Evolutionary conservation across 2,797 vertebrate species (phyloP).

Genomic region (Aldrovandia affinis): DNA sequence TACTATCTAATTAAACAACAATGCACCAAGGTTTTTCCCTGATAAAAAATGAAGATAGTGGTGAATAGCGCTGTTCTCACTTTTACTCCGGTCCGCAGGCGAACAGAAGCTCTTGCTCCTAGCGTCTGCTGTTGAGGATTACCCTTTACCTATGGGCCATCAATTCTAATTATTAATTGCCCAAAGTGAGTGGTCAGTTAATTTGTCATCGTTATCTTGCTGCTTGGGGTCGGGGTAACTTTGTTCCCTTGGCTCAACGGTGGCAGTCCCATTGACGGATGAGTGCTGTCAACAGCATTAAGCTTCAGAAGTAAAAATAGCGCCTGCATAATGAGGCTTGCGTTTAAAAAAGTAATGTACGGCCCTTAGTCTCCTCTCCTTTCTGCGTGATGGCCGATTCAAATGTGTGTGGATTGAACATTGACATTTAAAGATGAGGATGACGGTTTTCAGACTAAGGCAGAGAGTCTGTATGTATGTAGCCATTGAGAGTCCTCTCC

Average conservation of each 20-base stretch:
- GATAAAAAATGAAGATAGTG: background rate
- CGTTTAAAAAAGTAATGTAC: background rate
- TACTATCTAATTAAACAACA: background rate
- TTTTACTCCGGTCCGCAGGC: background rate
- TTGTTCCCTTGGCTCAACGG: background rate
- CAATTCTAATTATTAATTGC: background rate
- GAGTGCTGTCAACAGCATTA: conserved; percentile 6
- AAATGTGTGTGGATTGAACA: background rate
- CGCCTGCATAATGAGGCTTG: background rate
- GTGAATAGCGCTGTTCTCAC: background rate
- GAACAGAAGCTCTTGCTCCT: background rate
- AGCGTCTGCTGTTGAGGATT: background rate
- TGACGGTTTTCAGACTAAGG: background rate
- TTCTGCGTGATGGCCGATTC: too few species aligned
- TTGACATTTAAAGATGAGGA: background rate
- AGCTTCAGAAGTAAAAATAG: conserved; percentile 7
- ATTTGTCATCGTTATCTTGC: conserved; percentile 8
- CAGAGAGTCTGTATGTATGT: too few species aligned
- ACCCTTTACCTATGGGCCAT: background rate
- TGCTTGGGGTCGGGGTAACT: background rate
- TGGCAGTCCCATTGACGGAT: background rate
- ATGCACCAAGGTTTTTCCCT: background rate
- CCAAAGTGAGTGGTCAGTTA: conserved; percentile 11
- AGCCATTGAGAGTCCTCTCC: background rate
- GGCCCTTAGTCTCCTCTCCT: background rate